These are phyloP conservation scores for Penelope pileata DNA, from an alignment of 2,113 vertebrate genomes.

Conservation along the genomic window DNA sequence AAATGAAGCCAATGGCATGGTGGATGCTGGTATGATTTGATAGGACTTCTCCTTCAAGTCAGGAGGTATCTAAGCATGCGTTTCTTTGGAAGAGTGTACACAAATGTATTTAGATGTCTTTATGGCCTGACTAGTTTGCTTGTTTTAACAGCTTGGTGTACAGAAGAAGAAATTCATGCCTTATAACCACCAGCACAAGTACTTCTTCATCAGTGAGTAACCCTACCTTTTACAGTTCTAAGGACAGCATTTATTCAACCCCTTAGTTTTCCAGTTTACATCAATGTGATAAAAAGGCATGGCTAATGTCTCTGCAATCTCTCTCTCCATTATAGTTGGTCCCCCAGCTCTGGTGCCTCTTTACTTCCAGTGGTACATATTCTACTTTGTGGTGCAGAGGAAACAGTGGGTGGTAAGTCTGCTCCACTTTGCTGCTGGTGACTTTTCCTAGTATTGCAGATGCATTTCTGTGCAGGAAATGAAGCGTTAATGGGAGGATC, in stretches of 20 bases:
- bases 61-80: background rate
- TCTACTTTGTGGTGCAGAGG: conserved; percentile 79
- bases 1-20: background rate
- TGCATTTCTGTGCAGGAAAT: background rate
- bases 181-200: conserved; percentile 87
- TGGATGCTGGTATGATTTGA: background rate
- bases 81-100: background rate
- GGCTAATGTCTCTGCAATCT: background rate
- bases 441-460: background rate
- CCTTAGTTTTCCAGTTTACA: background rate
- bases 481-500: background rate
- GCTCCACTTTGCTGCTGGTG: fast-evolving
- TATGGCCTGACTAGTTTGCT: background rate
- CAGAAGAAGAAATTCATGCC: conserved; percentile 88
- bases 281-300: background rate
- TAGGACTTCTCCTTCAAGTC: background rate
- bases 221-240: background rate
- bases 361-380: conserved; percentile 86
- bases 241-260: background rate
- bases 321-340: conserved; percentile 72
- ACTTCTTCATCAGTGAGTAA: conserved; percentile 85
- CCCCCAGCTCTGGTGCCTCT: conserved; percentile 83
- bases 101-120: background rate
- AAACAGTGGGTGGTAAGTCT: conserved; percentile 83
- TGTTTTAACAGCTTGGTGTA: conserved; percentile 76